A percentile compares a stretch with the other conserved stretches of the same genome.
Conservation (phyloP, 1,140 invertebrate species). For the Papilio aristodemus region DNA sequence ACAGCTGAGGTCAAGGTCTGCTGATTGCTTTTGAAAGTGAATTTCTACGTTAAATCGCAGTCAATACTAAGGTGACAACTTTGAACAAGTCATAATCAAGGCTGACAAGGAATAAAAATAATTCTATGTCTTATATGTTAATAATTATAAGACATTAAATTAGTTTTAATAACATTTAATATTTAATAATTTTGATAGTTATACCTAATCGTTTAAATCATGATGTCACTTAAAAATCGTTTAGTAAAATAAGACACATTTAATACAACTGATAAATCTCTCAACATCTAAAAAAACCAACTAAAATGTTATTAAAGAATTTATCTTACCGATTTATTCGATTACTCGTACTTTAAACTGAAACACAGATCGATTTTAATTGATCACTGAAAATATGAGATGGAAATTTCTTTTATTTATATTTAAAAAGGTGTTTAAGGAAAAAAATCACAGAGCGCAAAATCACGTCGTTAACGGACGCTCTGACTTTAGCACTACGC, state of each 20-base stretch:
- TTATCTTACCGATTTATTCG: not conserved
- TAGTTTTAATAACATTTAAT: not conserved
- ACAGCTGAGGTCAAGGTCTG: conserved; percentile 38
- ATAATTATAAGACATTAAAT: not conserved
- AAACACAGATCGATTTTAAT: conserved; percentile 7
- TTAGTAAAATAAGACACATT: not conserved
- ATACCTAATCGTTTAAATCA: not conserved
- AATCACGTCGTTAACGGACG: conserved; percentile 48
- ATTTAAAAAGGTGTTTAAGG: conserved; percentile 15
- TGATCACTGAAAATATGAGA: not conserved
- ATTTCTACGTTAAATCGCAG: conserved; percentile 29
- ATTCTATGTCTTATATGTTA: not conserved
- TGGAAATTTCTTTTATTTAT: conserved; percentile 16
- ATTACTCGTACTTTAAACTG: not conserved
- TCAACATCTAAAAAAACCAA: not conserved
- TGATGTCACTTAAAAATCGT: conserved; percentile 11
- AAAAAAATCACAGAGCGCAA: conserved; percentile 35
- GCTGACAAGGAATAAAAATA: conserved; percentile 22
- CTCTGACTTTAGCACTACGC: conserved; percentile 57
- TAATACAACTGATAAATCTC: not conserved
- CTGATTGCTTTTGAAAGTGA: conserved; percentile 38
- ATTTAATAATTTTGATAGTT: not conserved
- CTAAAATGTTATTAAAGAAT: not conserved
- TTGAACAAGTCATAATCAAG: conserved; percentile 30
- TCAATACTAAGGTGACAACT: conserved; percentile 27